phyloP scores from a whole-genome alignment of 2,888 invertebrate genomes.

The Epiperipatus broadwayi region DNA sequence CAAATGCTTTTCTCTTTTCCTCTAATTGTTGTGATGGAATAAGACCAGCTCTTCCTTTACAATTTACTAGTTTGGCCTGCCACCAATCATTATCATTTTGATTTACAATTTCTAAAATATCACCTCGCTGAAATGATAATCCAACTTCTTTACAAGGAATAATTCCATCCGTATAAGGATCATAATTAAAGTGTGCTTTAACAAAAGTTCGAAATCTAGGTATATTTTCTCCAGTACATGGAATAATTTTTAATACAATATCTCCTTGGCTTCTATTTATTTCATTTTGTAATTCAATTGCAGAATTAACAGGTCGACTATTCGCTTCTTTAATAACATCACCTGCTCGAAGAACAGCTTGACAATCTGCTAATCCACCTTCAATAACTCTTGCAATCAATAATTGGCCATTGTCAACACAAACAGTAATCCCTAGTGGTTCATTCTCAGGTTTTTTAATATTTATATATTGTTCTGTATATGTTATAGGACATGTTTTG shows the following conservation, averaged over 20 bases:
- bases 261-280: too few relatives aligned
- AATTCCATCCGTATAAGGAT: constrained; percentile 64
- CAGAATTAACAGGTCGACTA: too few relatives aligned
- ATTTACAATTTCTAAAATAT: constrained; percentile 44
- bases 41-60: constrained; percentile 57
- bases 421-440: constrained; percentile 55
- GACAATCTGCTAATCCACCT: constrained; percentile 72
- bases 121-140: constrained; percentile 65
- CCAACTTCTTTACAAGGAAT: constrained; percentile 88
- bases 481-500: too few relatives aligned
- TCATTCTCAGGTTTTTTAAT: too few relatives aligned
- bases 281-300: too few relatives aligned
- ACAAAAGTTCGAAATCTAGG: too few relatives aligned
- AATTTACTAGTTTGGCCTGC: too few relatives aligned
- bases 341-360: constrained; percentile 53
- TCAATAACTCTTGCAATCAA: constrained; percentile 76
- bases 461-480: too few relatives aligned
- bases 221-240: too few relatives aligned
- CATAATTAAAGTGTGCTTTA: constrained; percentile 72
- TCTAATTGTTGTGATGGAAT: constrained; percentile 81
- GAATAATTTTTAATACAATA: too few relatives aligned
- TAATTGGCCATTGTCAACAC: constrained; percentile 64
- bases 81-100: constrained; percentile 34
- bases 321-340: constrained; percentile 90
- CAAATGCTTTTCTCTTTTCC: constrained; percentile 83